phyloP scores from a whole-genome alignment of 1,140 invertebrate species.

The Caenorhabditis inopinata region DNA sequence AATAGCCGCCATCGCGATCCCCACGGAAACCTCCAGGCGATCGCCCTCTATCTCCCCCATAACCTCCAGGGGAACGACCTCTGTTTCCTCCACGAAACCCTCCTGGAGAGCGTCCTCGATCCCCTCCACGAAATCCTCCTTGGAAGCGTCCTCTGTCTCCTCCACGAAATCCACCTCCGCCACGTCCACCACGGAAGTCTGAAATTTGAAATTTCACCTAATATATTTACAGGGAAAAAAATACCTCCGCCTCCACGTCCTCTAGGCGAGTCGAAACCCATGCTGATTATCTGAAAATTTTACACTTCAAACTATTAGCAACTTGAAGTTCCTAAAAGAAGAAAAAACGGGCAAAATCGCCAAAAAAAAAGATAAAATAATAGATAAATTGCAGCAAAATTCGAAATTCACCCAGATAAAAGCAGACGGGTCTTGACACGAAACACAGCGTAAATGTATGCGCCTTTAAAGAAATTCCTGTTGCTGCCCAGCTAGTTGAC shows the following conservation, averaged over 20 bases:
- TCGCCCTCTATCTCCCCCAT: neutral
- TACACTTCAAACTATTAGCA: too few species aligned
- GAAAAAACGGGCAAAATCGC: too few species aligned
- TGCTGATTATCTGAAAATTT: slow-evolving; percentile 3
- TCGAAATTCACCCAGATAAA: slow-evolving; percentile 10
- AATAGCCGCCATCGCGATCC: too few species aligned
- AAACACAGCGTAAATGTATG: neutral
- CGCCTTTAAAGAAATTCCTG: neutral
- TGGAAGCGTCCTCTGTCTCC: too few species aligned
- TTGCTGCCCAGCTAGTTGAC: neutral
- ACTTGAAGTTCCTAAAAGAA: too few species aligned
- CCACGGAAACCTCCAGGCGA: neutral
- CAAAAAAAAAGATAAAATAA: neutral
- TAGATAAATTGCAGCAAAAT: neutral
- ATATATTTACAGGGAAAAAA: neutral
- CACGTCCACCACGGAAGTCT: slow-evolving; percentile 14
- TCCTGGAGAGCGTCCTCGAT: neutral
- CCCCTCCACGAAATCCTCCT: slow-evolving; percentile 14
- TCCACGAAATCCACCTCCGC: neutral
- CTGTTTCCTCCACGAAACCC: neutral
- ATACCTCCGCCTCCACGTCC: slow-evolving; percentile 1
- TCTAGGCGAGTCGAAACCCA: slow-evolving; percentile 19
- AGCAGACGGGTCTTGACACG: neutral
- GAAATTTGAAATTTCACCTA: neutral
- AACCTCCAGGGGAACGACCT: slow-evolving; percentile 1